Evolutionary conservation across 1,140 invertebrate genomes (phyloP).

Genomic region (Drosophila lacteicornis): DNA sequence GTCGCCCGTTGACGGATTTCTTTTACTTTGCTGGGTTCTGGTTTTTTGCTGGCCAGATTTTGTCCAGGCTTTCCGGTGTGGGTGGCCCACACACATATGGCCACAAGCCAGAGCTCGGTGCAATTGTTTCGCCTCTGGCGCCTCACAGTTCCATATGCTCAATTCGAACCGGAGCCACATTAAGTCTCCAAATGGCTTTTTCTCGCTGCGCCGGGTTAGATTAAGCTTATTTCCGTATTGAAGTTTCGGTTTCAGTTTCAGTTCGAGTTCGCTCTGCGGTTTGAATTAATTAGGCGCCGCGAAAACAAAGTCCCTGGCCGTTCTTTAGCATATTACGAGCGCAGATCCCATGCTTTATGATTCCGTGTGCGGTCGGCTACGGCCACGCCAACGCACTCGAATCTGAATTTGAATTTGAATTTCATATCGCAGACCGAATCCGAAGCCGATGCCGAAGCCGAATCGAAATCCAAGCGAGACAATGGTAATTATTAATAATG

Average conservation of each 20-base stretch:
- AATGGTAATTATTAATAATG: conserved; percentile 83
- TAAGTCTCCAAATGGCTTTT: conserved; percentile 76
- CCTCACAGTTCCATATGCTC: conserved; percentile 47
- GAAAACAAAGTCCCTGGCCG: conserved; percentile 44
- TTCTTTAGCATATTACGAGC: conserved; percentile 65
- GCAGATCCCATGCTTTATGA: conserved; percentile 31
- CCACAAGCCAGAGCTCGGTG: conserved; percentile 41
- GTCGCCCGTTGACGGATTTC: conserved; percentile 57
- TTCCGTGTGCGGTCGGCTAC: conserved; percentile 51
- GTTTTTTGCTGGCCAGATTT: conserved; percentile 21
- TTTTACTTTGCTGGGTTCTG: conserved; percentile 41
- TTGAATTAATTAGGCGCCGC: conserved; percentile 76
- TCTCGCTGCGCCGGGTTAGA: conserved; percentile 38
- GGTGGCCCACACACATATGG: conserved; percentile 65
- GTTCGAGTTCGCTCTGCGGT: conserved; percentile 57
- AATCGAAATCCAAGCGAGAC: conserved; percentile 58
- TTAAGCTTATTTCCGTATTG: conserved; percentile 83
- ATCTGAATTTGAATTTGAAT: conserved; percentile 46
- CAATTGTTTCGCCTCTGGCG: conserved; percentile 73
- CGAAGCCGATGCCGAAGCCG: conserved; percentile 21
- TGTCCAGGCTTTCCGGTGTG: conserved; percentile 54
- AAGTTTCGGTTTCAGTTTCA: conserved; percentile 52
- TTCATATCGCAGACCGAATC: conserved; percentile 37
- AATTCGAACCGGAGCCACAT: conserved; percentile 45
- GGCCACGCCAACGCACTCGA: conserved; percentile 62